phyloP scores from a whole-genome alignment of 2,113 vertebrate species.

The Macrotus californicus region DNA sequence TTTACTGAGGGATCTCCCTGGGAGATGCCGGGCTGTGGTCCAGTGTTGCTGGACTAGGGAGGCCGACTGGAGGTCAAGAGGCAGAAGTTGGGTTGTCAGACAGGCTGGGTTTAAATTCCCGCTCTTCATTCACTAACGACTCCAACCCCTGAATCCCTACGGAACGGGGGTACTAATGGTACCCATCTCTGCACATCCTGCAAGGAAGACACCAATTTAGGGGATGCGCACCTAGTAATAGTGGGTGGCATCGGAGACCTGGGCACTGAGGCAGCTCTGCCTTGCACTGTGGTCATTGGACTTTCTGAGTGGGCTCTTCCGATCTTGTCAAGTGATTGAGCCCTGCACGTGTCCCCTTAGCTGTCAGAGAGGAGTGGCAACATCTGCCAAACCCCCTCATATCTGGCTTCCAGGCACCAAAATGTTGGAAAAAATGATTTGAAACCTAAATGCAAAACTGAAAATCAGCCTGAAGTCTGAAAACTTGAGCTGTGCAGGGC shows the following conservation, averaged over 20 bases:
- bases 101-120: not conserved
- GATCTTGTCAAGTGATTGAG: not conserved
- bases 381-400: not conserved
- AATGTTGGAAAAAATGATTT: not conserved
- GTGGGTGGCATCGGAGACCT: not conserved
- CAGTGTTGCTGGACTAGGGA: not conserved
- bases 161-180: rapidly evolving
- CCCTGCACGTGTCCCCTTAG: not conserved
- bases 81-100: not conserved
- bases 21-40: not conserved
- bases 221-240: not conserved
- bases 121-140: not conserved
- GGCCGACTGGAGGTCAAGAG: not conserved
- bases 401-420: not conserved
- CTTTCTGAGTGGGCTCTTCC: not conserved
- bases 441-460: not conserved
- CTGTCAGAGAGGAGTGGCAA: not conserved
- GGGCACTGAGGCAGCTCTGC: not conserved
- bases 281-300: not conserved
- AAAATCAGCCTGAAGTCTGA: not conserved
- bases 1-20: not conserved
- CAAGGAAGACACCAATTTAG: not conserved
- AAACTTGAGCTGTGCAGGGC: not conserved
- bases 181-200: not conserved
- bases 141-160: too few relatives aligned